Evolutionary conservation across 2,888 invertebrate genomes (phyloP), one percentile per base, ranked within the genome.

Genomic region (Calephelis perditalis): DNA sequence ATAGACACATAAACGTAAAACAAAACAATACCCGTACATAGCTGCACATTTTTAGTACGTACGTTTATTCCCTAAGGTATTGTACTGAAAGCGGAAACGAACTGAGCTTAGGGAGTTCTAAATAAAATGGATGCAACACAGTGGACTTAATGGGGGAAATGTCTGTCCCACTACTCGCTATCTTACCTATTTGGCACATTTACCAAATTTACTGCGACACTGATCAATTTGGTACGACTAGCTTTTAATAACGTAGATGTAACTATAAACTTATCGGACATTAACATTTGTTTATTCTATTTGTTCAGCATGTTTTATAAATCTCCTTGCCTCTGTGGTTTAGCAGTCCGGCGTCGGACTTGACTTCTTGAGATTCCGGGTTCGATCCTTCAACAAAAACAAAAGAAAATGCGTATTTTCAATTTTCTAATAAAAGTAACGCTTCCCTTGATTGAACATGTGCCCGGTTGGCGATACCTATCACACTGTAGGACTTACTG

Each of bases 31-130:
- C 64, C 60, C 62, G 63, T 46, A 52, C 67, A 63, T 67, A 67
- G 64, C 68, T 61, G 64, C 70, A 70, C 70, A 71, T 63, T 69
- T 66, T 64, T 64, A 55, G 61, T 46, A 56, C 61, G 15, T 15
- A 54, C 52, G 52, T 54, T 52, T 61, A 45, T 56, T 63, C 66
- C 63, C 66, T 49, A 26, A 57, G 70, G 70, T 66, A 64, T 65
- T 64, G 65, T 67, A 61, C 66, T 65, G 66, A 65, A 69, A 65
- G 67, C 64, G 66, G 65, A 65, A 67, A 66, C 68, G 66, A 70
- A 64, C 64, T 57, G 61, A 55, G 69, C 65, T 66, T 5, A 63
- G 69, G 68, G 67, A 66, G 63, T 62, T 64, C 64, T 64, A 64
- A 68, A 68, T 65, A 69, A 67, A 70, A 70, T 65, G 66, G 64